Conservation (phyloP, 2,797 vertebrate species). For the Momotus momota region DNA sequence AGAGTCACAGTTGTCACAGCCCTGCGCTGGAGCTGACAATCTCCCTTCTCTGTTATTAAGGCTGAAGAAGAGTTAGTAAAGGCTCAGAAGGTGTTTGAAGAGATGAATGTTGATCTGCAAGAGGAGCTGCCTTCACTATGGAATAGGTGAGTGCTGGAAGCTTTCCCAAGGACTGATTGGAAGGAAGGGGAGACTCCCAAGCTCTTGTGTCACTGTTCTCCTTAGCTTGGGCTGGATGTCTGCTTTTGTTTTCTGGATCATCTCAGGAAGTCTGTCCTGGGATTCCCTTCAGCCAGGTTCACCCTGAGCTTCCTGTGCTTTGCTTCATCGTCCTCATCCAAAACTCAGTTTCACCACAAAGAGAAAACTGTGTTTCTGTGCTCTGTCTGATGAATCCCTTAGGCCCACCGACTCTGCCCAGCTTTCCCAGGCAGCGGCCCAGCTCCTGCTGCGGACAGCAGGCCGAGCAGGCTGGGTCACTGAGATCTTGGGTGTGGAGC, state of each 20-base stretch:
- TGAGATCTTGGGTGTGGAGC: not conserved
- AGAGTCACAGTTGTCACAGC: not conserved
- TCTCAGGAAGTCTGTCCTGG: not conserved
- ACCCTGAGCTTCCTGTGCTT: not conserved
- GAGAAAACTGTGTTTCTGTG: not conserved
- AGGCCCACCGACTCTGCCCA: not conserved
- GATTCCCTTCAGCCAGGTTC: not conserved
- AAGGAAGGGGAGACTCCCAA: not conserved
- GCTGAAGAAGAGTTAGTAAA: conserved; percentile 96
- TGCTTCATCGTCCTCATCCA: not conserved
- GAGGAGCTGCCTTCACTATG: conserved; percentile 97
- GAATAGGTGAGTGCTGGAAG: conserved; percentile 87
- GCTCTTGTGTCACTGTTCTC: not conserved
- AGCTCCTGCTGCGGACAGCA: not conserved
- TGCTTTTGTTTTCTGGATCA: not conserved
- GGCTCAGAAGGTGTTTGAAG: conserved; percentile 98
- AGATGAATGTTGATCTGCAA: conserved; percentile 96
- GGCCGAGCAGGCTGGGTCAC: not conserved
- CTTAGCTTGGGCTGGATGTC: not conserved
- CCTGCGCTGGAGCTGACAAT: conserved; percentile 15
- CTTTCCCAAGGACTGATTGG: not conserved
- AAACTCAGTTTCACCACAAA: not conserved
- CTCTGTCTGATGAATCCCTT: not conserved
- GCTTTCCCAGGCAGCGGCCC: not conserved
- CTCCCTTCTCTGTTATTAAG: conserved; percentile 75